Evolutionary conservation across 2,888 invertebrate genomes (phyloP).

Genomic region (Plagodis pulveraria): DNA sequence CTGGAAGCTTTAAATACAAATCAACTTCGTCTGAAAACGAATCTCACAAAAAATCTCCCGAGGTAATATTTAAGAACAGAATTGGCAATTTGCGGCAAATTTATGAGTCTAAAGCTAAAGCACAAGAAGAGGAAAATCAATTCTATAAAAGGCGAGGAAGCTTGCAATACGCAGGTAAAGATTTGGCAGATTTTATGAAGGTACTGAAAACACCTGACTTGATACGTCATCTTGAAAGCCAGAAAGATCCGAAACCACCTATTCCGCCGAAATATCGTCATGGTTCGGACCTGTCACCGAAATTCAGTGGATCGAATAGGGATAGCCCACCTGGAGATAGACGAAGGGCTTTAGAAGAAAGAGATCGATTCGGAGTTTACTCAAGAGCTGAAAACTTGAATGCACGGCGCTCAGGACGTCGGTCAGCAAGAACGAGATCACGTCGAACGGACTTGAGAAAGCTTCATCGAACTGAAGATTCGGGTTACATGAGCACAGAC

Average conservation of each 20-base stretch:
- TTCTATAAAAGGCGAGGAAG: constrained; percentile 71
- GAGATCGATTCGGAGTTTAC: constrained; percentile 66
- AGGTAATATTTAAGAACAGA: constrained; percentile 80
- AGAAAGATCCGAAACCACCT: constrained; percentile 70
- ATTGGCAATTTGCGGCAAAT: constrained; percentile 91
- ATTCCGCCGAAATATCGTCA: constrained; percentile 71
- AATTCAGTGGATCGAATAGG: constrained; percentile 53
- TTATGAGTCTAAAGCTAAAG: constrained; percentile 89
- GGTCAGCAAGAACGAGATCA: constrained; percentile 71
- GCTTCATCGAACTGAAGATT: constrained; percentile 86
- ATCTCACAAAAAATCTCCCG: constrained; percentile 54
- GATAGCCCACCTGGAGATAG: constrained; percentile 68
- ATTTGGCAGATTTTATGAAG: constrained; percentile 61
- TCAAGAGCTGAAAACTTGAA: constrained; percentile 65
- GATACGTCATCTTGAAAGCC: constrained; percentile 60
- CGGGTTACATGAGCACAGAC: constrained; percentile 94
- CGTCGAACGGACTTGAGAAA: constrained; percentile 72
- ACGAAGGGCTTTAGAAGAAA: constrained; percentile 66
- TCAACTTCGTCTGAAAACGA: constrained; percentile 59
- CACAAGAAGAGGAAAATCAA: constrained; percentile 58
- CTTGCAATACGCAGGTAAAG: constrained; percentile 63
- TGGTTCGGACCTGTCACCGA: constrained; percentile 56
- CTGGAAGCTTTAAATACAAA: constrained; percentile 89
- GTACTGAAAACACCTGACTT: constrained; percentile 65
- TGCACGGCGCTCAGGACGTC: constrained; percentile 69